Conservation (phyloP, 2,797 vertebrate genomes). For the Darevskia mixta region DNA sequence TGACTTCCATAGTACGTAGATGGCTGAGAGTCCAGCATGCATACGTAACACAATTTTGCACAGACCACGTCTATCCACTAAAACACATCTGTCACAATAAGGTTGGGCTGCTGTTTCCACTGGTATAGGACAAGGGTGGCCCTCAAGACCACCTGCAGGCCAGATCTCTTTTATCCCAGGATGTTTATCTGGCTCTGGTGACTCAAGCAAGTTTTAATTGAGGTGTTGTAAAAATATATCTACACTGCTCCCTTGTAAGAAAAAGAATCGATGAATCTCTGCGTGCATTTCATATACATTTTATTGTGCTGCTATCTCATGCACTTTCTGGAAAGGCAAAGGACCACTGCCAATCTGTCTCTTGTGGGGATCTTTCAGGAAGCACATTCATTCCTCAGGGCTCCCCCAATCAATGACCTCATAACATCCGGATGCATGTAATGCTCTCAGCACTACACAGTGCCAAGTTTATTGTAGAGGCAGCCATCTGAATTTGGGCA, state of each 20-base stretch:
- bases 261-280: background rate
- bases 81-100: no score
- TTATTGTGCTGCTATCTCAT: conserved; percentile 8
- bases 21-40: background rate
- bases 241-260: no score
- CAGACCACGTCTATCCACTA: background rate
- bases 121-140: background rate
- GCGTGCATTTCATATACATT: background rate
- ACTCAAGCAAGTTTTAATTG: background rate
- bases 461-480: background rate
- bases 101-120: background rate
- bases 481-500: background rate
- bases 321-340: conserved; percentile 8
- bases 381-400: background rate
- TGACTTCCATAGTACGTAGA: background rate
- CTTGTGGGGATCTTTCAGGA: conserved; percentile 6
- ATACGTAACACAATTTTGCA: background rate
- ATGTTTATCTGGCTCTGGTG: background rate
- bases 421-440: background rate
- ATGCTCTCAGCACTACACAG: background rate
- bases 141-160: background rate
- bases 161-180: no score
- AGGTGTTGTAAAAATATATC: background rate
- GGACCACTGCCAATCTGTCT: background rate
- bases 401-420: background rate